Evolutionary conservation across 2,113 vertebrate species (phyloP).

Genomic region (Micromys minutus): DNA sequence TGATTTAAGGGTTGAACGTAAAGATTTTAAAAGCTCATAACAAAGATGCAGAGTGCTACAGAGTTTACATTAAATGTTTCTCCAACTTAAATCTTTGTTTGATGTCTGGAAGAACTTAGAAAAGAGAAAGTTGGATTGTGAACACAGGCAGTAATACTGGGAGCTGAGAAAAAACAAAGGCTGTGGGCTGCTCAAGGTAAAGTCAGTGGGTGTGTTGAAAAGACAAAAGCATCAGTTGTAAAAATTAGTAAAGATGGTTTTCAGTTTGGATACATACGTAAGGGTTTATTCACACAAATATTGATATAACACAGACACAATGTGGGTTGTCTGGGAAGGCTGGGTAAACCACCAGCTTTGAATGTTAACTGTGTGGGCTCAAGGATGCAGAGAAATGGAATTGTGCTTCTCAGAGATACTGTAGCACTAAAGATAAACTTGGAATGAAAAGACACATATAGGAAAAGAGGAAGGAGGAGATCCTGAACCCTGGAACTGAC

Average conservation of each 20-base stretch:
- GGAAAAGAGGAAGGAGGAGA: neutral
- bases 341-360: neutral
- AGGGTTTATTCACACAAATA: neutral
- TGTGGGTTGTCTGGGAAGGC: neutral
- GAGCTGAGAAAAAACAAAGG: neutral
- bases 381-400: neutral
- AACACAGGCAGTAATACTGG: neutral
- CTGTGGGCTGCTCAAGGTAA: neutral
- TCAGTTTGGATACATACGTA: neutral
- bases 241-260: neutral
- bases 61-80: neutral
- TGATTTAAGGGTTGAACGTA: neutral
- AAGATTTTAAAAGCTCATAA: neutral
- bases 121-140: neutral
- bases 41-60: neutral
- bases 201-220: neutral
- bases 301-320: neutral
- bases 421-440: neutral
- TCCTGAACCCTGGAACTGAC: neutral
- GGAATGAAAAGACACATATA: neutral
- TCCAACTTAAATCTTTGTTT: neutral
- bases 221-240: neutral
- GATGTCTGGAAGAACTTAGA: neutral
- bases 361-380: neutral
- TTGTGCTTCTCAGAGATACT: constrained; percentile 1